Conservation (phyloP, 2,888 invertebrate genomes). For the Torymus auratus region DNA sequence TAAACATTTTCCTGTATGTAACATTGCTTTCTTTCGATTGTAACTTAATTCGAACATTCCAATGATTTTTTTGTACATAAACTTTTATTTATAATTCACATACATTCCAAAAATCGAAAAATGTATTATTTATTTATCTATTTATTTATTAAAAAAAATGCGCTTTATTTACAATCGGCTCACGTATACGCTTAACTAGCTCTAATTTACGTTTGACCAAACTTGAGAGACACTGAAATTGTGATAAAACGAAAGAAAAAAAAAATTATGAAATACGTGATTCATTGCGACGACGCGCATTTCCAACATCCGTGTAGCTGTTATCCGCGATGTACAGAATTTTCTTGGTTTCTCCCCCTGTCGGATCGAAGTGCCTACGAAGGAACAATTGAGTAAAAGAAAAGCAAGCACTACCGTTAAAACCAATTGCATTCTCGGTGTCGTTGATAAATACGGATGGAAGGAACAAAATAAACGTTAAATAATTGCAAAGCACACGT, state of each 20-base stretch:
- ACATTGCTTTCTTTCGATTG: background rate
- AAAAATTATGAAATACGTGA: constrained; percentile 6
- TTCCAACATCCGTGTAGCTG: constrained; percentile 25
- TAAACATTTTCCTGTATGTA: constrained; percentile 3
- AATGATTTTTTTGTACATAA: background rate
- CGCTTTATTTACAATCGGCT: constrained; percentile 1
- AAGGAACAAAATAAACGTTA: background rate
- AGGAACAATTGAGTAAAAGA: constrained; percentile 32
- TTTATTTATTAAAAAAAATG: constrained; percentile 17
- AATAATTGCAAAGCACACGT: constrained; percentile 44
- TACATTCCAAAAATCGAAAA: no score
- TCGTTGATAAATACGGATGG: constrained; percentile 14
- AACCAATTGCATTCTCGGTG: constrained; percentile 43
- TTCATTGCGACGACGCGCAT: constrained; percentile 18
- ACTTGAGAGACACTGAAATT: constrained; percentile 46
- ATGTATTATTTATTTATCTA: constrained; percentile 23
- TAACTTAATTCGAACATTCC: constrained; percentile 10
- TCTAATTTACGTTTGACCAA: constrained; percentile 15
- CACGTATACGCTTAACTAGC: constrained; percentile 1
- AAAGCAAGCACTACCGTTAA: constrained; percentile 46
- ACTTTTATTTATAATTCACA: no score
- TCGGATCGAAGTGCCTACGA: constrained; percentile 60
- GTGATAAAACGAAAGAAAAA: constrained; percentile 45
- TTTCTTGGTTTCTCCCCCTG: constrained; percentile 52
- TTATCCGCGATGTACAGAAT: constrained; percentile 47